Evolutionary conservation across 2,888 invertebrate species (phyloP), one percentile per base, ranked within the genome.

Genomic region (Entomobrya multifasciata): DNA sequence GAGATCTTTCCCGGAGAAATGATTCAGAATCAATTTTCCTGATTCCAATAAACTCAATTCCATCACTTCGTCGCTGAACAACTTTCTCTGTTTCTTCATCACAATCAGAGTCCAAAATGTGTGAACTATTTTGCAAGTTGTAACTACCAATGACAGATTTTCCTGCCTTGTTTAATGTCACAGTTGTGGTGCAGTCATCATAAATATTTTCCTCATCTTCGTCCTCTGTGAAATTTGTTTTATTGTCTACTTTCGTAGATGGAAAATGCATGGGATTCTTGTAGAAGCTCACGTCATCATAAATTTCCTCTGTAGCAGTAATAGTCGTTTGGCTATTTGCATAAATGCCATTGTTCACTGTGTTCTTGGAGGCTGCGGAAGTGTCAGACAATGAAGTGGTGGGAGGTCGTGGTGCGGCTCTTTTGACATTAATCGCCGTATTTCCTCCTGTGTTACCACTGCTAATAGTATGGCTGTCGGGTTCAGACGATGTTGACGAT

Each of bases 41-140:
- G 65, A 91, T 91, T 4, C 91, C 91, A 65, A 90, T 90, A 77
- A 91, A 91, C 70, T 91, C 91, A 36, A 91, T 90, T n/a, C 91
- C 91, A 70, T 90, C 90, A 80, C 86, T 88, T 15, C 87, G 86
- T 41, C 88, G 52, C 0, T 87, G 62, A 55, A 89, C 88, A 0
- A 90, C 87, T 36, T 87, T 81, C 47, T 90, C 89, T n/a, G 70
- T 80, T 25, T 88, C 88, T 22, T 89, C 90, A 8, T 83, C 86
- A 15, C 86, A 86, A 22, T 88, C 88, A 11, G 87, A 79, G 52
- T 87, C 87, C 1, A 77, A 15, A 2, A 57, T 79, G 67, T 82
- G 72, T 11, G 88, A 76, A n/a, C 85, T 88, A 65, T 88, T 87
- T 8, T 89, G 89, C 47, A 91, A 90, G 62, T 88, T 89, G 60